These are phyloP conservation scores for Ceraclea dissimilis DNA, from an alignment of 2,888 invertebrate genomes.

Conservation along the genomic window DNA sequence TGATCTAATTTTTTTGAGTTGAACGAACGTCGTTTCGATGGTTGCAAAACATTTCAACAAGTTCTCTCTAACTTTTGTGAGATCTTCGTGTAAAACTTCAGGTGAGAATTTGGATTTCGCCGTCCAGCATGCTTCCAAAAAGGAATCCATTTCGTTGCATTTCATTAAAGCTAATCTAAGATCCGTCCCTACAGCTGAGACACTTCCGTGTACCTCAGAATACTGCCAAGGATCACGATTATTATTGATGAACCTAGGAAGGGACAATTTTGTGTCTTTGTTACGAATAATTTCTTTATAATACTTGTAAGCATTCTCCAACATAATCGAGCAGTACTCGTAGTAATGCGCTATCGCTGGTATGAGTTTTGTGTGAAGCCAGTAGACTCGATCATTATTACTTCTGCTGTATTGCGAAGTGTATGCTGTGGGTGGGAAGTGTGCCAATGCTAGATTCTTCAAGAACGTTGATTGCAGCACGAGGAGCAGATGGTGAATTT, in stretches of 20 bases:
- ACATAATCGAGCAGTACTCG: slow-evolving; percentile 29
- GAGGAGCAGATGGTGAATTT: slow-evolving; percentile 44
- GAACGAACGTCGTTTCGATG: slow-evolving; percentile 37
- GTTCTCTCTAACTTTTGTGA: slow-evolving; percentile 38
- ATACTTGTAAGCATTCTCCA: slow-evolving; percentile 12
- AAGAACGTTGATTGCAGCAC: slow-evolving; percentile 43
- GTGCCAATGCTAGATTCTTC: slow-evolving; percentile 40
- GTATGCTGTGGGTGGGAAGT: slow-evolving; percentile 33
- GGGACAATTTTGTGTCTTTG: neutral
- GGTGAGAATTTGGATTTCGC: slow-evolving; percentile 39
- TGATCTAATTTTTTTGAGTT: slow-evolving; percentile 38
- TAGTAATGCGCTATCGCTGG: slow-evolving; percentile 34
- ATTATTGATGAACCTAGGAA: slow-evolving; percentile 1
- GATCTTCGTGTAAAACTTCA: slow-evolving; percentile 36
- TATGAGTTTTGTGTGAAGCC: slow-evolving; percentile 38
- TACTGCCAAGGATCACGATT: slow-evolving; percentile 35
- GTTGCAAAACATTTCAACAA: slow-evolving; percentile 37
- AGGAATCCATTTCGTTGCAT: slow-evolving; percentile 38
- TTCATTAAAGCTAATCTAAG: slow-evolving; percentile 38
- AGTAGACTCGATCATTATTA: slow-evolving; percentile 41
- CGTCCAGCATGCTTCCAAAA: slow-evolving; percentile 40
- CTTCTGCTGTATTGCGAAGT: slow-evolving; percentile 35
- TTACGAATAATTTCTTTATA: slow-evolving; percentile 9
- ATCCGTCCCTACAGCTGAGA: slow-evolving; percentile 38
- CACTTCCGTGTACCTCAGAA: slow-evolving; percentile 40